phyloP scores from a whole-genome alignment of 53 echinoderm and acorn worm genomes.

The Apostichopus leukothele region DNA sequence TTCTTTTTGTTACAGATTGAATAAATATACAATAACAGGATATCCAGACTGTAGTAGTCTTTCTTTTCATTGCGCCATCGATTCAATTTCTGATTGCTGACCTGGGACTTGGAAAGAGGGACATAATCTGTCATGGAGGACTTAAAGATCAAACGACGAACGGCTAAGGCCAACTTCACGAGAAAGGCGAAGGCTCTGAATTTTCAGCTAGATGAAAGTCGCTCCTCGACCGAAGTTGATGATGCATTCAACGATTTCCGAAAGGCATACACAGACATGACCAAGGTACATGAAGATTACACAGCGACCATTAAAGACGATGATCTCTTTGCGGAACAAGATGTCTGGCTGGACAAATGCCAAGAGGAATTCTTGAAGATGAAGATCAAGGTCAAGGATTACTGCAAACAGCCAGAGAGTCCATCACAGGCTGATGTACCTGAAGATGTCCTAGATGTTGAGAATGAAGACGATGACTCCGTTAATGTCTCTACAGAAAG shows the following conservation, averaged over 20 bases:
- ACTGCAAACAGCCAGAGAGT: constrained; percentile 5
- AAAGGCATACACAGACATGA: constrained; percentile 2
- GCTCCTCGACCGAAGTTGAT: neutral
- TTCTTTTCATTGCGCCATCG: neutral
- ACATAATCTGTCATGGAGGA: constrained; percentile 9
- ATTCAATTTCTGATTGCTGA: constrained; percentile 9
- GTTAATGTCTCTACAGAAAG: neutral
- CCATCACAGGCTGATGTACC: constrained; percentile 8
- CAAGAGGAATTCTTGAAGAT: constrained; percentile 13
- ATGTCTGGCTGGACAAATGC: constrained; percentile 14
- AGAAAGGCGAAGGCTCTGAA: neutral
- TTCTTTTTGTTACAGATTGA: no score
- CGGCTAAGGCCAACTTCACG: constrained; percentile 7
- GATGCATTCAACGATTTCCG: neutral
- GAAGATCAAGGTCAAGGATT: constrained; percentile 9
- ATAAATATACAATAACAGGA: no score
- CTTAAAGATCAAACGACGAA: constrained; percentile 13
- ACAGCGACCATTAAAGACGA: constrained; percentile 14
- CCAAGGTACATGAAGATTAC: constrained; percentile 9
- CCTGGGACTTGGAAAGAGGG: constrained; percentile 14
- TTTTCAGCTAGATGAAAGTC: constrained; percentile 7
- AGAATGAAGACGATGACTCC: neutral
- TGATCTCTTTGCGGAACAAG: neutral
- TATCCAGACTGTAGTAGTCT: no score
- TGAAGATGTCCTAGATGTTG: neutral